Evolutionary conservation across 2,797 vertebrate species (phyloP), one percentile per base, ranked within the genome.

Genomic region (Rhinophrynus dorsalis): DNA sequence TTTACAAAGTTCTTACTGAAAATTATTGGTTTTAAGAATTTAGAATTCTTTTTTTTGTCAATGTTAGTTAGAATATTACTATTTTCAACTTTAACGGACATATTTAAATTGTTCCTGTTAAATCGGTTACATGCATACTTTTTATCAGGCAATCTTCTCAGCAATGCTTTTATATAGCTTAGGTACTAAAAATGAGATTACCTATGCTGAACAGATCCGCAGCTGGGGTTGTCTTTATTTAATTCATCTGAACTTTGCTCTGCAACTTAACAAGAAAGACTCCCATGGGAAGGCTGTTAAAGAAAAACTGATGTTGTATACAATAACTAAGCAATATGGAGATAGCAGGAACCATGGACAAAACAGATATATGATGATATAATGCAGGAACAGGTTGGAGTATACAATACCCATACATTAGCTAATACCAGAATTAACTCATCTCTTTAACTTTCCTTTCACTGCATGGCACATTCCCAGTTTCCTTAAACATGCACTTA

Each of bases 191-290:
- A 72, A 72, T 65, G 54, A 66, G 69, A 66, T 72, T 65, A 66
- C 69, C 69, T 72, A 65, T 44, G 44, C 61, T 59, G 69, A 72
- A 42, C 69, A 72, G 69, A 72, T 66, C 61, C 50, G 61, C 61
- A 72, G 61, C 61, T 72, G 69, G 69, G 54, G 24, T 72, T 72
- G 60, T 66, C 69, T 72, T 72, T 72, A 65, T 72, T 72, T 72
- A 72, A 72, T 72, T 72, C 69, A 72, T 72, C 61, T 72, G 69
- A 72, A 72, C 68, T 72, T 72, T 72, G 69, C 61, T 72, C 69
- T 72, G 44, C 61, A 72, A 72, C 61, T 72, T 72, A 72, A 72
- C 44, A 65, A 72, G 66, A 72, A 72, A 65, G 69, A 72, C 61
- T 65, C 68, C 44, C 68, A 51, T 48, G 69, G 69, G 69, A 52